phyloP scores from a whole-genome alignment of 2,797 vertebrate species.

The Acipenser transmontanus region DNA sequence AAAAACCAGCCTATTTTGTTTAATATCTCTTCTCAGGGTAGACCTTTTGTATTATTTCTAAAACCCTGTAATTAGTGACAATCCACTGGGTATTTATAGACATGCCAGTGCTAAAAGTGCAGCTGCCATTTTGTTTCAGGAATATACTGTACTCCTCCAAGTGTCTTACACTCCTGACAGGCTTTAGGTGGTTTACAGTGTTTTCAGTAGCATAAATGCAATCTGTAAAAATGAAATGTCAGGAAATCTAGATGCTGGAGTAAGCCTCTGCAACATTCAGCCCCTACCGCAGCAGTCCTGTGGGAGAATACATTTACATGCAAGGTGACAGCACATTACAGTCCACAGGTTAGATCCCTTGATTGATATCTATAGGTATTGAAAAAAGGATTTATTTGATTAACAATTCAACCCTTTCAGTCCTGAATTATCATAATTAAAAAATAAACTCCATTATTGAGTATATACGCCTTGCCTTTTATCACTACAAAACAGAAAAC shows the following conservation, averaged over 20 bases:
- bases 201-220: conserved; percentile 1
- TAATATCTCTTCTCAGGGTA: too few relatives aligned
- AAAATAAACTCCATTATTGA: too few relatives aligned
- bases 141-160: neutral
- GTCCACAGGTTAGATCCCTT: neutral
- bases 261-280: neutral
- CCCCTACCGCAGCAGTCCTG: neutral
- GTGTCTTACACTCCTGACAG: neutral
- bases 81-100: too few relatives aligned
- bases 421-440: too few relatives aligned
- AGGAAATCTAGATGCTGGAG: conserved; percentile 3
- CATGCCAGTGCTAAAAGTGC: neutral
- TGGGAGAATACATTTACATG: neutral
- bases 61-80: too few relatives aligned
- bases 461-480: too few relatives aligned
- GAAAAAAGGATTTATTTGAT: too few relatives aligned
- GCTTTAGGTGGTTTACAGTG: neutral
- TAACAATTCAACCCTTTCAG: too few relatives aligned
- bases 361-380: too few relatives aligned
- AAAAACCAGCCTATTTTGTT: too few relatives aligned
- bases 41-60: too few relatives aligned
- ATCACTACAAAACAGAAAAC: too few relatives aligned
- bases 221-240: conserved; percentile 4
- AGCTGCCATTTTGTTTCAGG: neutral
- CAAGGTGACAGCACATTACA: neutral